Percentiles rank a stretch among this genome's conserved stretches.
Evolutionary conservation across 2,888 invertebrate species (phyloP).

Genomic region (Antheraea yamamai): DNA sequence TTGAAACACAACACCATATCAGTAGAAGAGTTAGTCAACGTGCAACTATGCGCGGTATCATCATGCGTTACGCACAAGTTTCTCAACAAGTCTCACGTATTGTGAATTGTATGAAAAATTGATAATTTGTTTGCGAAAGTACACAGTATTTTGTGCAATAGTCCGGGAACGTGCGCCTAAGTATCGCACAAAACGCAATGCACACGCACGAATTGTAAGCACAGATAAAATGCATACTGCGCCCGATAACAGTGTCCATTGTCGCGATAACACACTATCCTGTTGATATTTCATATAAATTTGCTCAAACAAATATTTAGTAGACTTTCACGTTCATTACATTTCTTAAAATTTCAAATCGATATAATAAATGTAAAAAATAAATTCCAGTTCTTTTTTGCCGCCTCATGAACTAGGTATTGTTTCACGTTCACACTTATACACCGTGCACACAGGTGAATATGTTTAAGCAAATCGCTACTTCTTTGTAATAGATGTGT

Average conservation of each 20-base stretch:
- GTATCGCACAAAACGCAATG: slow-evolving; percentile 71
- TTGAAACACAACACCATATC: slow-evolving; percentile 18
- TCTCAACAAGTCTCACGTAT: slow-evolving; percentile 73
- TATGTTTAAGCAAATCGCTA: neutral
- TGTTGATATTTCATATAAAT: slow-evolving; percentile 54
- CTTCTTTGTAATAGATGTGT: neutral
- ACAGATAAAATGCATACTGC: slow-evolving; percentile 73
- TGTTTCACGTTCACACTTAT: neutral
- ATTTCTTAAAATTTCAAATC: neutral
- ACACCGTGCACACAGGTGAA: neutral
- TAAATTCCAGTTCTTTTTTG: neutral
- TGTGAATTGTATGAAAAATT: slow-evolving; percentile 58
- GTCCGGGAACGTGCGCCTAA: slow-evolving; percentile 55
- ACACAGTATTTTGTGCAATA: slow-evolving; percentile 58
- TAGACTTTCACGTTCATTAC: slow-evolving; percentile 35
- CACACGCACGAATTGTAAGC: slow-evolving; percentile 66
- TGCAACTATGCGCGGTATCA: slow-evolving; percentile 52
- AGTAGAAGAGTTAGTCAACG: slow-evolving; percentile 38
- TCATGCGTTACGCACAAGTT: slow-evolving; percentile 72
- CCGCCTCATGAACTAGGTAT: neutral
- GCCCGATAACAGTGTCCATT: slow-evolving; percentile 57
- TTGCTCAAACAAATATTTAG: slow-evolving; percentile 48
- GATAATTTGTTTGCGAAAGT: slow-evolving; percentile 75
- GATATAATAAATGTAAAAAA: neutral
- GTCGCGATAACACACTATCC: slow-evolving; percentile 60